Evolutionary conservation across 1,140 invertebrate genomes (phyloP), one percentile per base, ranked within the genome.

Genomic region (Cydia strobilella): DNA sequence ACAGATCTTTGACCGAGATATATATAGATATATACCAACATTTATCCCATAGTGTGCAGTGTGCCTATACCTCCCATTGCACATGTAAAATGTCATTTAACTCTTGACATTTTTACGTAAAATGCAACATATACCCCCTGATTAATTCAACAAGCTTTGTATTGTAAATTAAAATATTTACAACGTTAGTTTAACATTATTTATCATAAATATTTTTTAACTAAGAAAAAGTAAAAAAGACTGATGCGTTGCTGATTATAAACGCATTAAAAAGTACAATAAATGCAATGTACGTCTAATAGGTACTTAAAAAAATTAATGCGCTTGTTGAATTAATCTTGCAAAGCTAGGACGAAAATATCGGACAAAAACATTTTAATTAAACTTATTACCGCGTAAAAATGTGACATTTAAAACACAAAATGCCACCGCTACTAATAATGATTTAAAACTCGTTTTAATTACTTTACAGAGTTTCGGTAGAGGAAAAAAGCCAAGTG

Each of bases 21-120:
- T 39, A 69, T 12, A 65, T 65, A 31, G 18, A 35, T 69, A 69
- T 35, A 69, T 35, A 69, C 65, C 65, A 35, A 69, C 65, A 69
- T 69, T 69, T 18, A 35, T 23, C 65, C 65, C 65, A 69, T 69
- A 69, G 1, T 69, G 65, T 69, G 65, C 3, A 69, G 65, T 69
- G 65, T 69, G n/a, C 65, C 65, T 69, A 69, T 10, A 69, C 10
- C n/a, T 13, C 65, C 27, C 65, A 39, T 39, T 69, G 65, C 65
- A 69, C 65, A 69, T 69, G 13, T 69, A 69, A 59, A 69, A 69
- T 69, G 65, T 69, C 65, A 69, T 42, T 48, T 35, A 12, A 35
- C 25, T 13, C 27, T 1, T n/a, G 65, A 69, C 65, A 69, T 42
- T 69, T 35, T 31, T 0, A 66, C 65, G 65, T 69, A 23, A 69